Conservation (phyloP, 2,113 vertebrate genomes). For the Eira barbara region DNA sequence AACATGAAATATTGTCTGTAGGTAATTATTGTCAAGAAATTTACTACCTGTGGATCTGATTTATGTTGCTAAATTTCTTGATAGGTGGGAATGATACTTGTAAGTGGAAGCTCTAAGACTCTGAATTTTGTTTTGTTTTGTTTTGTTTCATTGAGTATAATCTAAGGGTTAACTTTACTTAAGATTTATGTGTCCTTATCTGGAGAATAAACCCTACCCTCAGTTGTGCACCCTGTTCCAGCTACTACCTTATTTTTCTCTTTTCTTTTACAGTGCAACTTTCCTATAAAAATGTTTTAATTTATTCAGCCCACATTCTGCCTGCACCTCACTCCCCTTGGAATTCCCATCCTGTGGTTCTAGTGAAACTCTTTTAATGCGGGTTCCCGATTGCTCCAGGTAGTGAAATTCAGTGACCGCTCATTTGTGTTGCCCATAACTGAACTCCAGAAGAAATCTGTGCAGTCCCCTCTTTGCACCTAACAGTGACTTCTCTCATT, state of each 20-base stretch:
- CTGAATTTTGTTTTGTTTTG: not conserved
- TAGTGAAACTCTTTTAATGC: not conserved
- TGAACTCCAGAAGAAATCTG: not conserved
- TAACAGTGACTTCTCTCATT: not conserved
- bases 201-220: not conserved
- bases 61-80: not conserved
- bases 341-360: not conserved
- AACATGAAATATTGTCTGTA: not conserved
- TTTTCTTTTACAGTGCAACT: not conserved
- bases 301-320: not conserved
- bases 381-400: fast-evolving
- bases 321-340: not conserved
- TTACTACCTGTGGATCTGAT: not conserved
- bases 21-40: not conserved
- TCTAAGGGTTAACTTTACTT: not conserved
- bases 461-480: not conserved
- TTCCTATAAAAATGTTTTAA: not conserved
- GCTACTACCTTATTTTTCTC: not conserved
- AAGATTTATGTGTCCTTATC: not conserved
- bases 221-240: fast-evolving
- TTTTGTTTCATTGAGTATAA: not conserved
- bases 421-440: not conserved
- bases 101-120: not conserved
- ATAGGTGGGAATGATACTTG: not conserved
- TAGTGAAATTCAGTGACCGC: not conserved